phyloP scores from a whole-genome alignment of 2,113 vertebrate genomes.

The Lepisosteus oculatus region DNA sequence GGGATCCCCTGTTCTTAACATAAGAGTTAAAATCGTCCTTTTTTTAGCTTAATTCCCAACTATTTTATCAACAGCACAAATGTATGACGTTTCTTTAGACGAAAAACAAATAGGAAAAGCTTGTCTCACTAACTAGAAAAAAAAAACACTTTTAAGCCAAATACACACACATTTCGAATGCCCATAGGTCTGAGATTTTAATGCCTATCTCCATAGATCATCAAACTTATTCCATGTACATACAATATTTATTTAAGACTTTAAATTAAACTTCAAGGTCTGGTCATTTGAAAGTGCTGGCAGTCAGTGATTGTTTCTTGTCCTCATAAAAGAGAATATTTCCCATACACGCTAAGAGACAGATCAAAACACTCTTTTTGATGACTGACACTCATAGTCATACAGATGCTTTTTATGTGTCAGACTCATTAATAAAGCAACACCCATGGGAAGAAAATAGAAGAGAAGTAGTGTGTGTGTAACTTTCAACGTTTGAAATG shows the following conservation, averaged over 20 bases:
- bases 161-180: slow-evolving; percentile 54
- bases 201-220: slow-evolving; percentile 69
- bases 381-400: slow-evolving; percentile 95
- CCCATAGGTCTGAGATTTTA: slow-evolving; percentile 39
- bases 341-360: slow-evolving; percentile 91
- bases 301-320: slow-evolving; percentile 85
- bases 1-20: too few relatives aligned
- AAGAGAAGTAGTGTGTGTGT: slow-evolving; percentile 70
- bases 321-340: slow-evolving; percentile 96
- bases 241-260: slow-evolving; percentile 97
- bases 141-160: slow-evolving; percentile 23
- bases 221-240: slow-evolving; percentile 86
- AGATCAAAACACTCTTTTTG: slow-evolving; percentile 91
- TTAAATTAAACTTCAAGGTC: slow-evolving; percentile 83
- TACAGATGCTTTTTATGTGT: slow-evolving; percentile 95
- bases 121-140: too few relatives aligned
- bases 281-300: slow-evolving; percentile 88
- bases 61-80: too few relatives aligned
- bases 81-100: too few relatives aligned
- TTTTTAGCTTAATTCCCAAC: too few relatives aligned
- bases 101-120: too few relatives aligned
- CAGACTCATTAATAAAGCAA: slow-evolving; percentile 98
- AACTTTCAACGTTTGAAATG: slow-evolving; percentile 90
- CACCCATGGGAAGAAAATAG: slow-evolving; percentile 77
- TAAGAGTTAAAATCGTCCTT: too few relatives aligned